A percentile compares a stretch with the other conserved stretches of the same genome.
phyloP scores from a whole-genome alignment of 53 echinoderm and acorn worm species.

The Paracentrotus lividus region DNA sequence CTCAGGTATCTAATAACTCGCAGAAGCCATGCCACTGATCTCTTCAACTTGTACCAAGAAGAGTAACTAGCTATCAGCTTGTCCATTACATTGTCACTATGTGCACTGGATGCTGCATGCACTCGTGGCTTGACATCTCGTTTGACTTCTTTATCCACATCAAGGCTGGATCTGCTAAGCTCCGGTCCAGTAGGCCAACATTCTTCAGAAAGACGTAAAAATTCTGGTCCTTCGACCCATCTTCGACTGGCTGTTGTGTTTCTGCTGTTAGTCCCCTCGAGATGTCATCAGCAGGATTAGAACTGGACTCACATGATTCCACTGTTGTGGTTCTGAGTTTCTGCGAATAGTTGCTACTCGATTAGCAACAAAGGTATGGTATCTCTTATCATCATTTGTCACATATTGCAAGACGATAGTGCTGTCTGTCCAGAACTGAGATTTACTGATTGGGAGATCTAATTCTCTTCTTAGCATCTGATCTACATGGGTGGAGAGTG shows the following conservation, averaged over 20 bases:
- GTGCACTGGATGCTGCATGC: not conserved
- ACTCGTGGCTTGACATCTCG: no score
- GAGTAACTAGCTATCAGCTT: not conserved
- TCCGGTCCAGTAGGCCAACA: not conserved
- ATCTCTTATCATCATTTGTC: slow-evolving; percentile 64
- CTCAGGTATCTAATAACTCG: not conserved
- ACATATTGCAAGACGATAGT: slow-evolving; percentile 75
- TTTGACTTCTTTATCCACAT: not conserved
- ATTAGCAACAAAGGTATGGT: slow-evolving; percentile 79
- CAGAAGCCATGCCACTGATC: not conserved
- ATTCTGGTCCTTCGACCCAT: no score
- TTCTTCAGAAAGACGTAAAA: not conserved
- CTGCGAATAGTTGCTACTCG: slow-evolving; percentile 70
- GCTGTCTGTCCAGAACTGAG: slow-evolving; percentile 79
- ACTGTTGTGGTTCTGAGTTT: slow-evolving; percentile 64
- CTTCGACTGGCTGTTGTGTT: not conserved
- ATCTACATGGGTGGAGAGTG: no score
- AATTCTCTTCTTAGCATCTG: no score
- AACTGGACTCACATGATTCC: no score
- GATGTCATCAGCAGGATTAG: no score
- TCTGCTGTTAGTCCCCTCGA: no score
- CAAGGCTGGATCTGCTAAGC: not conserved
- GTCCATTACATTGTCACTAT: not conserved
- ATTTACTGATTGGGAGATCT: no score
- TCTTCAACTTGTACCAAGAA: not conserved